Base-by-base conservation (phyloP, 1,140 invertebrate species). In the Pogonomyrmex barbatus region DNA sequence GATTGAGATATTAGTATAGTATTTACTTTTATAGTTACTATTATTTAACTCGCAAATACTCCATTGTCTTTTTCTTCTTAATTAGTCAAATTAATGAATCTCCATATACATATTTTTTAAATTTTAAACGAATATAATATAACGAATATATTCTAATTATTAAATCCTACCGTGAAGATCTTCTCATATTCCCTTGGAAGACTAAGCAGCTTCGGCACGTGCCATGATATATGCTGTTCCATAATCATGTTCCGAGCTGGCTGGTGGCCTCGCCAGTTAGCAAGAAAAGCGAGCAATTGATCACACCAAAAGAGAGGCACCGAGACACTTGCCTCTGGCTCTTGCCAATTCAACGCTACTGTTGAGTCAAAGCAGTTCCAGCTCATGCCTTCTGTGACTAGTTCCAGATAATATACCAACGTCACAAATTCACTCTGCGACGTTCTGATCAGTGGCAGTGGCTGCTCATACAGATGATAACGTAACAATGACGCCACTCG, bases 171-270 rank as follows among this genome's bases (percentile, higher is more conserved):
- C 94, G 98, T 98, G 95, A 99, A 99, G 85, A 99, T 97, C 89
- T 97, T 97, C 95, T 99, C 98, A 94, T 99, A 99, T 90, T 98
- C 97, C 71, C 97, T 95, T 42, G 98, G 98, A 94, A 99, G 95
- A 87, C 96, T 95, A 9, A 99, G 96, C 52, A 99, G 95, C 82
- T 96, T 96, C 39, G 99, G 98, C 90, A 97, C 96, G 87, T 97
- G 95, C 97, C 98, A 98, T 14, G 95, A 93, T 85, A 97, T 95
- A 89, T 97, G 96, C 91, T 98, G 97, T 90, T 97, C 96, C 52
- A 97, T 95, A 24, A 98, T 94, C 65, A 98, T 95, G 86, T 95
- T 95, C 54, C 96, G 89, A 73, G 96, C 94, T 85, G 96, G 93
- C 88, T 96, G 96, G 93, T 91, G 95, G 90, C 70, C 45, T 14